A percentile compares a stretch with the other conserved stretches of the same genome.
Evolutionary conservation across 2,888 invertebrate species (phyloP).

Genomic region (Molanna angustata): DNA sequence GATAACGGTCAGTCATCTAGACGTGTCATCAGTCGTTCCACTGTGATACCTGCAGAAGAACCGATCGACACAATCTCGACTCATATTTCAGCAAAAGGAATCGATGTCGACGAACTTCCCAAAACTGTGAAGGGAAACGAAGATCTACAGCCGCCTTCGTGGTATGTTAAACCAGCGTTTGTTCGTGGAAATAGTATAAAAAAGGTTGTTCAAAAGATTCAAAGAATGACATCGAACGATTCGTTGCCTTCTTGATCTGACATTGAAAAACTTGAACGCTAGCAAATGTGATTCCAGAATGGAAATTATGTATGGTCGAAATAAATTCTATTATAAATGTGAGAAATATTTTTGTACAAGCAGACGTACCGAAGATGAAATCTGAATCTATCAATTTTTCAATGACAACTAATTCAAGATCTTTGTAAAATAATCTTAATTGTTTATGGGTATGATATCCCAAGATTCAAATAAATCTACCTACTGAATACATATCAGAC

Average conservation of each 20-base stretch:
- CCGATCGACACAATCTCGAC: constrained; percentile 43
- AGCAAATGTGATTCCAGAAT: too few relatives aligned
- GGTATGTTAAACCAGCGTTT: constrained; percentile 55
- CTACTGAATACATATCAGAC: too few relatives aligned
- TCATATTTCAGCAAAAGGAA: constrained; percentile 41
- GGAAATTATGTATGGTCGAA: too few relatives aligned
- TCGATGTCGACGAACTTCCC: constrained; percentile 43
- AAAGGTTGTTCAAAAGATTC: constrained; percentile 27
- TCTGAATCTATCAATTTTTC: too few relatives aligned
- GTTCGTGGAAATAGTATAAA: constrained; percentile 24
- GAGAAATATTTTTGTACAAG: too few relatives aligned
- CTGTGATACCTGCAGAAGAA: constrained; percentile 39
- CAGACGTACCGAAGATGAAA: too few relatives aligned
- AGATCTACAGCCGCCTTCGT: constrained; percentile 45
- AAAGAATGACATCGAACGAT: constrained; percentile 25
- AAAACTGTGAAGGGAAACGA: constrained; percentile 23
- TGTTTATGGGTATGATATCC: too few relatives aligned
- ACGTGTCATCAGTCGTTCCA: constrained; percentile 20
- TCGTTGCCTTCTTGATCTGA: constrained; percentile 11
- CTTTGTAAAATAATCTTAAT: too few relatives aligned
- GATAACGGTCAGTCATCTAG: constrained; percentile 13
- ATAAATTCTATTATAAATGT: too few relatives aligned
- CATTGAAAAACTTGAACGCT: too few relatives aligned
- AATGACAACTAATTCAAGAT: too few relatives aligned
- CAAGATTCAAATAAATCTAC: too few relatives aligned